Base-by-base conservation (phyloP, 2,888 invertebrate species). In the Luperina testacea region DNA sequence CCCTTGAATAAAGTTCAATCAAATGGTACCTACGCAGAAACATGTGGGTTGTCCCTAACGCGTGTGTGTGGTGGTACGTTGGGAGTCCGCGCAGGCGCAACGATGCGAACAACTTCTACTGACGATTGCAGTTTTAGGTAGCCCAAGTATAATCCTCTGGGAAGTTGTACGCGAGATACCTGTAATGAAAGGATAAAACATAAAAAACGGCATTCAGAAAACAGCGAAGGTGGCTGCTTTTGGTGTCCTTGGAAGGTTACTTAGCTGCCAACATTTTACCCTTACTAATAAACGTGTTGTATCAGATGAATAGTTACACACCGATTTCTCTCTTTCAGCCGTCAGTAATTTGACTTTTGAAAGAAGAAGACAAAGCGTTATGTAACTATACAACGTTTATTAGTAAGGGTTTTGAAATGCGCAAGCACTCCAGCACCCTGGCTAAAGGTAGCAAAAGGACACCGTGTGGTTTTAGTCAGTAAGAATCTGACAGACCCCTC, bases 121-220 rank as follows among this genome's bases (percentile, higher is more conserved):
- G 99, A 99, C 88, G 99, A 99, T 93, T 99, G 99, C 97, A 99
- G 98, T 95, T 99, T 99, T 85, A 99, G 97, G 95, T 99, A 99
- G 63, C 99, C 99, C 87, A 99, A 97, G 96, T 99, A 99, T 42
- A 99, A 97, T 0, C 99, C 99, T 53, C 98, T 98, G 3, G 98
- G 97, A 72, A 99, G 95, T 90, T 98, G 98, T 76, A 98, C 98
- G 84, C 98, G 97, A 78, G 99, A 99, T 70, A 98, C 98, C 97
- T 99, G 98, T 4, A 13, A 48, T 1, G 24, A 20, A 7, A 38
- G 11, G 20, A 45, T 3, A 17, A 13, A 0, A n/a, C 5, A 20
- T 72, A 15, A 45, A 71, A 17, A 13, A 67, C 4, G 13, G 6
- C 3, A 59, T 59, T 59, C n/a, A 59, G 2, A 59, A n/a, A 59